Evolutionary conservation across 2,888 invertebrate genomes (phyloP), one percentile per base, ranked within the genome.

Genomic region (Synergus japonicus): DNA sequence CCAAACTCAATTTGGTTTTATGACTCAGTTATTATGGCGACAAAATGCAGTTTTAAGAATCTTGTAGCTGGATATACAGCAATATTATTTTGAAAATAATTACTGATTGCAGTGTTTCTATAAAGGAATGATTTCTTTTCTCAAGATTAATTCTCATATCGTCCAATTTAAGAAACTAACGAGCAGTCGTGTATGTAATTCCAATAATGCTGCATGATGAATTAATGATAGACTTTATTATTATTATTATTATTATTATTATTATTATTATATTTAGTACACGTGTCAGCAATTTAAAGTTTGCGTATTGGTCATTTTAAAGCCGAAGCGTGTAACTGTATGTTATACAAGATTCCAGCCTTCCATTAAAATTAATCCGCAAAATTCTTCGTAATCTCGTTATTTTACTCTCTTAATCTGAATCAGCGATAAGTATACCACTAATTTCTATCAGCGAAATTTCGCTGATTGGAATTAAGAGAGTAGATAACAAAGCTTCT

Each of bases 211-310:
- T 67, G 29, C 49, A 67, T 13, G 67, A 18, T 29, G 29, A 29
- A 29, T 29, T 67, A 22, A 67, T 67, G 46, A 22, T 46, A 29
- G 18, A 46, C 12, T 5, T 46, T 67, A 67, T 29, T 29, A 67
- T 67, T 67, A 67, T 46, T 67, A 65, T 65, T 67, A 67, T 67
- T n/a, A n/a, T n/a, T n/a, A n/a, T 46, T 67, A 67, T 29, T 29
- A 67, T 67, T 67, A 67, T 46, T 67, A 65, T 65, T 67, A 67
- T 67, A 67, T 46, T 67, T 46, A 44, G 10, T 67, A 67, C 44
- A 67, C 37, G 64, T 29, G 22, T 64, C 64, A 13, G 64, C 13
- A 64, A 64, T 64, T 64, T 64, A 15, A 37, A 22, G 22, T 22
- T 63, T 63, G 13, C 22, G 12, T 22, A 10, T 63, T 29, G 10